These are phyloP conservation scores for Argyresthia goedartella DNA, from an alignment of 2,888 invertebrate genomes.

Conservation along the genomic window DNA sequence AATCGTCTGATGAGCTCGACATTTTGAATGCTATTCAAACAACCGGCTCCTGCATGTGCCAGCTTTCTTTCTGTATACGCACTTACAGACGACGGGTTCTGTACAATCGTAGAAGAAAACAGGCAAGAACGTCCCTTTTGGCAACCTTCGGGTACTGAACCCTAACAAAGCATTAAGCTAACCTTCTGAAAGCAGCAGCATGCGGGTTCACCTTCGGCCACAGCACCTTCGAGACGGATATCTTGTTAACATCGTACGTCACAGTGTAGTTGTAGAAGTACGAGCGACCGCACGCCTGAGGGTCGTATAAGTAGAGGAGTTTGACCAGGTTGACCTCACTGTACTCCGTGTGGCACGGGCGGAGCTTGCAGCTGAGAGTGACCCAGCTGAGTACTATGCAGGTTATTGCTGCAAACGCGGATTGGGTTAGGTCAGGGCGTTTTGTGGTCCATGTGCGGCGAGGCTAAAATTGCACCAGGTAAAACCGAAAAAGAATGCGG, in stretches of 20 bases:
- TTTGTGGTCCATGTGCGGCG: neutral
- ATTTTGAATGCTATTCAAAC: no score
- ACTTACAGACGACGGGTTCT: no score
- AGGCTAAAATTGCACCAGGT: neutral
- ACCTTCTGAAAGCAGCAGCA: constrained; percentile 40
- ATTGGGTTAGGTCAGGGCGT: neutral
- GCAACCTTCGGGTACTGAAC: no score
- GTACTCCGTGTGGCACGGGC: constrained; percentile 29
- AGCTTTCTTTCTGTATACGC: no score
- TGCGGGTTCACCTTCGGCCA: constrained; percentile 39
- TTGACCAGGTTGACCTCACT: constrained; percentile 47
- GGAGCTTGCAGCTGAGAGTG: constrained; percentile 33
- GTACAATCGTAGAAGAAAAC: no score
- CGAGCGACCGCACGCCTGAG: constrained; percentile 35
- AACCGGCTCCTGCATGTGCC: no score
- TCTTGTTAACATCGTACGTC: constrained; percentile 5
- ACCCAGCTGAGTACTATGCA: constrained; percentile 35
- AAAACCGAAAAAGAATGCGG: no score
- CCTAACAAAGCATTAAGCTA: no score
- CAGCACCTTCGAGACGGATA: constrained; percentile 24
- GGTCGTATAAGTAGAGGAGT: constrained; percentile 50
- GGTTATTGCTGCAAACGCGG: constrained; percentile 27
- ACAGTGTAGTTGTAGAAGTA: constrained; percentile 46
- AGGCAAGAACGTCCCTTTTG: no score
- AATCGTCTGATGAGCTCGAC: no score